phyloP scores from a whole-genome alignment of 2,888 invertebrate species.

The Doris montereyensis region DNA sequence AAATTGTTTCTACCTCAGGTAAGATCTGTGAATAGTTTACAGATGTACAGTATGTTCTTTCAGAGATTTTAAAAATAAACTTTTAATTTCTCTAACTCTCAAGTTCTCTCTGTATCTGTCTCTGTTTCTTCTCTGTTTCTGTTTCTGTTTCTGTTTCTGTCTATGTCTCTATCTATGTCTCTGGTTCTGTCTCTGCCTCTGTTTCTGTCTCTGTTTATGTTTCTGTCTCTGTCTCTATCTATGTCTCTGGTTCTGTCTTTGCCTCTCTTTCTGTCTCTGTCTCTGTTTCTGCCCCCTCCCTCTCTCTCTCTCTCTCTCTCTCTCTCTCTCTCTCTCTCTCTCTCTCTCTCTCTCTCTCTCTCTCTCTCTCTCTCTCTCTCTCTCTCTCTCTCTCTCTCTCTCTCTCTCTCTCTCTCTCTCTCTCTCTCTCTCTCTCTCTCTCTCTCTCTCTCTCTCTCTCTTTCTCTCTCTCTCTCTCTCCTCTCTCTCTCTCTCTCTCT shows the following conservation, averaged over 20 bases:
- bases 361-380: slow-evolving; percentile 13
- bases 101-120: no score
- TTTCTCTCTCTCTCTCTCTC: neutral
- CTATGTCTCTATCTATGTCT: no score
- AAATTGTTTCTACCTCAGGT: no score
- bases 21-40: no score
- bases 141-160: no score
- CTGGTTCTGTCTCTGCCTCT: no score
- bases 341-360: neutral
- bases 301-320: neutral
- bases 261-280: no score
- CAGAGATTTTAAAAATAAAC: neutral
- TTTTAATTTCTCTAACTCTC: neutral
- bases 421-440: slow-evolving; percentile 21
- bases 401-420: slow-evolving; percentile 22
- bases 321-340: neutral
- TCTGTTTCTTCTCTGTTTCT: no score
- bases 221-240: no score
- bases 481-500: neutral
- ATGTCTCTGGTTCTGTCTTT: no score
- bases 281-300: neutral
- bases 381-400: slow-evolving; percentile 16
- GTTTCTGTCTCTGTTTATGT: no score
- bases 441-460: slow-evolving; percentile 18
- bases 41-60: neutral